Base-by-base conservation (phyloP, 2,888 invertebrate species). In the Xestia sexstrigata region DNA sequence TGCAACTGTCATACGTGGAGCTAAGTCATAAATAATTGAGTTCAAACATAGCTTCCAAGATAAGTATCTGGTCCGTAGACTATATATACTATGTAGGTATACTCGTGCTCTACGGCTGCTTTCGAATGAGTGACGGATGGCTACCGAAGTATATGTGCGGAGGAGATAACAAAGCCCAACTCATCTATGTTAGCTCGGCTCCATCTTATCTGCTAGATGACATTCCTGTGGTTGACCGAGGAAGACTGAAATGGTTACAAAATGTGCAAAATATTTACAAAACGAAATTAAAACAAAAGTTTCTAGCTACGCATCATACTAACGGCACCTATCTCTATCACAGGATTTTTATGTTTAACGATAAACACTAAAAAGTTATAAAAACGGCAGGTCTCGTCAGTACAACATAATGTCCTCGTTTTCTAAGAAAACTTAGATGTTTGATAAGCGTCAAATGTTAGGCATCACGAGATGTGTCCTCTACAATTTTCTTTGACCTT, bases 401-500 rank as follows among this genome's bases (percentile, higher is more conserved):
- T 84, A 87, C 82, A 88, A 89, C 83, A 76, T 89, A 91, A 90
- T 89, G 90, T 90, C 85, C 85, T 87, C 87, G 85, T 89, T 91
- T 95, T 95, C 95, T 93, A 86, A 93, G 95, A 95, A 95, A 93
- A 90, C 90, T 90, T 87, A 92, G 94, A 94, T 94, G 92, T 87
- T 90, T 91, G 95, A 94, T 94, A 94, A 83, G 91, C 91, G 85
- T 89, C 90, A 90, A 93, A 94, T 92, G 94, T 93, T 93, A 93
- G 93, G 92, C 91, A 93, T 93, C 90, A 90, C 86, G 89, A 89
- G 89, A 90, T 91, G 90, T 91, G 91, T 90, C 90, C 90, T 87
- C 91, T 88, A 94, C 93, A 93, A 95, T 95, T 95, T 95, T 94
- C 93, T 94, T 93, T 95, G 95, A 96, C 95, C 95, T 93, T 91